Percentiles rank a stretch among this genome's conserved stretches.
These are phyloP conservation scores for Caenorhabditis drosophilae DNA, from an alignment of 2,888 invertebrate species.

Conservation along the genomic window DNA sequence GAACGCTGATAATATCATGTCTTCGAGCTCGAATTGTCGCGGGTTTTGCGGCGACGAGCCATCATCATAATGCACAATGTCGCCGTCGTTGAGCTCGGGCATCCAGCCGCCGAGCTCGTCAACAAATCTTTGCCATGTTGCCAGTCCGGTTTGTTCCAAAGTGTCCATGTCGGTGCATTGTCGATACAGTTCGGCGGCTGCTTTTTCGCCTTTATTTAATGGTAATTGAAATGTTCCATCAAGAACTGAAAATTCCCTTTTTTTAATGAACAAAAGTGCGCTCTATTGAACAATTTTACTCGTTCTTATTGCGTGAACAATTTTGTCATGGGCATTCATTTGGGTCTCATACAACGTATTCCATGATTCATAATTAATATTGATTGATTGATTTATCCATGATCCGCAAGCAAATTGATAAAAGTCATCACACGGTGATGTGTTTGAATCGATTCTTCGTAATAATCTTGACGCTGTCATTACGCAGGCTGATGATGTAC, in stretches of 20 bases:
- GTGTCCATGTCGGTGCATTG: conserved; percentile 43
- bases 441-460: conserved; percentile 15
- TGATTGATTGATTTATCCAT: conserved; percentile 48
- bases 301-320: conserved; percentile 38
- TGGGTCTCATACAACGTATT: conserved; percentile 44
- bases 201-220: conserved; percentile 37
- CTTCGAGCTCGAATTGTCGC: conserved; percentile 30
- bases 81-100: conserved; percentile 29
- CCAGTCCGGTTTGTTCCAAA: conserved; percentile 27
- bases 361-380: conserved; percentile 39
- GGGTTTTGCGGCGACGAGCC: background rate
- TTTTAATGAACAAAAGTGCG: background rate
- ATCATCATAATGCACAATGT: background rate
- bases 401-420: conserved; percentile 45
- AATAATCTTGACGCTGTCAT: conserved; percentile 33
- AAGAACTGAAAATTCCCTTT: conserved; percentile 22
- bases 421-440: conserved; percentile 37
- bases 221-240: conserved; percentile 25
- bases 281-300: conserved; percentile 14
- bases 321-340: conserved; percentile 34
- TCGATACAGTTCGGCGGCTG: conserved; percentile 36
- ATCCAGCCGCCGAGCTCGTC: conserved; percentile 45
- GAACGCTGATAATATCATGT: conserved; percentile 39
- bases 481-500: conserved; percentile 30
- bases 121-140: conserved; percentile 27